Evolutionary conservation across 2,888 invertebrate genomes (phyloP), one percentile per base, ranked within the genome.

Genomic region (Malachius bipustulatus): DNA sequence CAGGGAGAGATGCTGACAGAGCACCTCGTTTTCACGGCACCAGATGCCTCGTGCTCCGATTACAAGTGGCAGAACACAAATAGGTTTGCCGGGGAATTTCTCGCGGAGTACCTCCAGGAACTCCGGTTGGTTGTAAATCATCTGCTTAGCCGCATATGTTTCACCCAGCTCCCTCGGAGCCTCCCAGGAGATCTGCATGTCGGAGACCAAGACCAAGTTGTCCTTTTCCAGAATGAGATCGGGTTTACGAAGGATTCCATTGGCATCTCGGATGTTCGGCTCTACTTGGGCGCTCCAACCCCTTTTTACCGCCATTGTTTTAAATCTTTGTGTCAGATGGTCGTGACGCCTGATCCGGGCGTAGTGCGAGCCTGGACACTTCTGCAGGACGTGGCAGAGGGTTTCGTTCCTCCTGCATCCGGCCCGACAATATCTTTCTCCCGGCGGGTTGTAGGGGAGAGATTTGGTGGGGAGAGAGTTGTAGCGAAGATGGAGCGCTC

Each of bases 381-480:
- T 37, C 26, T 51, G 49, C 1, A 50, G 40, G 2, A 51, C 46
- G 30, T 52, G 49, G 42, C 1, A 49, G 26, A 1, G 46, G 24
- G n/a, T 42, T 30, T 52, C 50, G 2, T 29, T 31, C 4, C 38
- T 12, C 4, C 29, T 14, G 28, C 52, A 51, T 1, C 50, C 48
- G 0, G 37, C 41, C 9, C 48, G 32, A 27, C 52, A 51, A 4
- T 4, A 10, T 3, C 45, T 33, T 2, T 33, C 29, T 2, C 40
- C 43, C 0, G 37, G 35, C 0, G 51, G 48, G 11, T 43, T 45
- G 2, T 40, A 46, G 9, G 50, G 49, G 0, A 47, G 35, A 0
- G 47, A 51, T 16, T 30, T 40, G 1, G 48, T 46, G 2, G 52
- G 48, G 0, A 53, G 41, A 11, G 38, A 29, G 32, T 45, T 48